Evolutionary conservation across 2,888 invertebrate genomes (phyloP).

Genomic region (Tribolium freemani): DNA sequence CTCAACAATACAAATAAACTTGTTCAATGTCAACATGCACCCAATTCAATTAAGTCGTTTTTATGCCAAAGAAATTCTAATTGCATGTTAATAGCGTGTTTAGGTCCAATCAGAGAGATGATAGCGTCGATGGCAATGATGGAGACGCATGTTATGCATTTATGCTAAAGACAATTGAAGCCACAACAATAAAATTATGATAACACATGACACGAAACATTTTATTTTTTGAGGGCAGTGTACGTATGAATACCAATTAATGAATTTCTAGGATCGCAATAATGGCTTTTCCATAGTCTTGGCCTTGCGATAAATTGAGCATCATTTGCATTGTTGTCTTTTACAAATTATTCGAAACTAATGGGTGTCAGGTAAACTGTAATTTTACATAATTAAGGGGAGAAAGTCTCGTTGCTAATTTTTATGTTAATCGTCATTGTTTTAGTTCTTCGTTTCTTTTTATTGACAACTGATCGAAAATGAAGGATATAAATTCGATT

Average conservation of each 20-base stretch:
- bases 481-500: neutral
- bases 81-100: neutral
- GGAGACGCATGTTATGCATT: neutral
- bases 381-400: neutral
- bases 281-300: conserved; percentile 13
- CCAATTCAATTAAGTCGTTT: neutral
- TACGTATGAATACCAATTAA: neutral
- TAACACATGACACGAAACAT: neutral
- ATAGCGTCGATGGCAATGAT: neutral
- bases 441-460: neutral
- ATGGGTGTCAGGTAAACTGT: neutral
- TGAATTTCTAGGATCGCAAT: conserved; percentile 1
- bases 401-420: neutral
- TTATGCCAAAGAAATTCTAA: neutral
- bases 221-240: conserved; percentile 6
- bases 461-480: neutral
- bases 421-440: neutral
- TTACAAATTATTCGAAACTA: neutral
- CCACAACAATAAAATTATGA: neutral
- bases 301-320: conserved; percentile 14
- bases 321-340: conserved; percentile 19
- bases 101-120: neutral
- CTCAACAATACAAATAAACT: conserved; percentile 2
- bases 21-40: conserved; percentile 12
- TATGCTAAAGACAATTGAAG: neutral